Conservation (phyloP, 2,888 invertebrate genomes). For the Eupsilia transversa region DNA sequence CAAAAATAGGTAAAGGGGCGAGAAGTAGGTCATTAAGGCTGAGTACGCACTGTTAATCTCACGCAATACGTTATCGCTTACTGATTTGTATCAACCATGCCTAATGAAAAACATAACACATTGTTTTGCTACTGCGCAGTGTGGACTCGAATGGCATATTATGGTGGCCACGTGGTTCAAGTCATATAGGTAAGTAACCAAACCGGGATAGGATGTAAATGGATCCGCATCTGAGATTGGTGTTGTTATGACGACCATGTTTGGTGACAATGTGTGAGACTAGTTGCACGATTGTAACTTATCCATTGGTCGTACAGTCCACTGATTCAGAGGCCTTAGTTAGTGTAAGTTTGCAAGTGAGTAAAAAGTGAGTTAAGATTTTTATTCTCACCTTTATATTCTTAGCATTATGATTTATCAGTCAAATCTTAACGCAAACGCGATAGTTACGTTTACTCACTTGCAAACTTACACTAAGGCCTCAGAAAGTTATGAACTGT, state of each 20-base stretch:
- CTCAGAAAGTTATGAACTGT: background rate
- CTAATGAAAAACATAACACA: constrained; percentile 28
- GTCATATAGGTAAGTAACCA: background rate
- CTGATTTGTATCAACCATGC: constrained; percentile 13
- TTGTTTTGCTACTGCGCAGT: background rate
- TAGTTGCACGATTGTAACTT: background rate
- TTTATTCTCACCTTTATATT: too few relatives aligned
- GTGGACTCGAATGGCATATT: background rate
- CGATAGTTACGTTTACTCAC: too few relatives aligned
- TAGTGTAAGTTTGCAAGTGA: too few relatives aligned
- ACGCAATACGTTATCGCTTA: constrained; percentile 51
- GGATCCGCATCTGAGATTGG: constrained; percentile 19
- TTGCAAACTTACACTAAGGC: too few relatives aligned
- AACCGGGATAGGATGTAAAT: constrained; percentile 22
- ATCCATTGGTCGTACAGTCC: background rate
- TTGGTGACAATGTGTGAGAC: background rate
- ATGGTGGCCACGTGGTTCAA: constrained; percentile 13
- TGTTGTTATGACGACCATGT: constrained; percentile 26
- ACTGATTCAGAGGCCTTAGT: too few relatives aligned
- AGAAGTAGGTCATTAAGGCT: constrained; percentile 40
- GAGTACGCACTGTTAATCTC: constrained; percentile 41
- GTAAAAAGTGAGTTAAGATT: too few relatives aligned
- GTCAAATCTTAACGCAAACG: too few relatives aligned
- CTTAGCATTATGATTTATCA: too few relatives aligned
- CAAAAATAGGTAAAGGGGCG: constrained; percentile 26